These are phyloP conservation scores for Epinephelus lanceolatus DNA, from an alignment of 2,113 vertebrate genomes.

Conservation along the genomic window DNA sequence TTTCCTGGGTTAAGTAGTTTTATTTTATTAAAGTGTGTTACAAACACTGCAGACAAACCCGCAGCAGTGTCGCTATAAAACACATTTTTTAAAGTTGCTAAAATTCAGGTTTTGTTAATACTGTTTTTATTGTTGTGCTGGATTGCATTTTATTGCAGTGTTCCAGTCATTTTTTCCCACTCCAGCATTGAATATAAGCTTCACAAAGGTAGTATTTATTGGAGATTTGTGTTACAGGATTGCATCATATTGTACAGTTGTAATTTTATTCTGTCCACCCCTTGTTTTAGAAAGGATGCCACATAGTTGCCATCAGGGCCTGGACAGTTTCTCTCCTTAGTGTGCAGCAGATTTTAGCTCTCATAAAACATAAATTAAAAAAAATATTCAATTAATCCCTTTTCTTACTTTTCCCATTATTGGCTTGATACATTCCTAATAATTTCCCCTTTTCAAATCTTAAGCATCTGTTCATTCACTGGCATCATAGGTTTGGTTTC, in stretches of 20 bases:
- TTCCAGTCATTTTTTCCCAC: slow-evolving; percentile 29
- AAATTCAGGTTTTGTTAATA: slow-evolving; percentile 10
- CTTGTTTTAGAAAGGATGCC: slow-evolving; percentile 9
- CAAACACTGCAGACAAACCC: slow-evolving; percentile 5
- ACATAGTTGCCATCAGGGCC: neutral
- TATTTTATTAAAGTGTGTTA: neutral
- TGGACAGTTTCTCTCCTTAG: neutral
- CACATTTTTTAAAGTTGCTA: slow-evolving; percentile 3
- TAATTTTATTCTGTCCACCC: slow-evolving; percentile 13
- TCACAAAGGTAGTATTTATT: slow-evolving; percentile 56
- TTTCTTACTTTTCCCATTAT: neutral
- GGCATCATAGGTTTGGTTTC: neutral
- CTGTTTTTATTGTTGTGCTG: slow-evolving; percentile 14
- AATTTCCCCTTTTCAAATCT: slow-evolving; percentile 1
- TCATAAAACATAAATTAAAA: neutral
- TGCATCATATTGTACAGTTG: slow-evolving; percentile 28
- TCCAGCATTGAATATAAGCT: slow-evolving; percentile 41
- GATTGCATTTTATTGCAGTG: slow-evolving; percentile 38
- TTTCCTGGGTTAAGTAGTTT: slow-evolving; percentile 5
- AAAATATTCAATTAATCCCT: neutral
- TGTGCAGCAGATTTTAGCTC: slow-evolving; percentile 7
- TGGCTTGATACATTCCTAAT: slow-evolving; percentile 32
- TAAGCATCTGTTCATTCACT: neutral
- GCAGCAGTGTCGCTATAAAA: slow-evolving; percentile 2
- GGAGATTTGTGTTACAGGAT: slow-evolving; percentile 39